Evolutionary conservation across 2,888 invertebrate genomes (phyloP), one percentile per base, ranked within the genome.

Genomic region (Sphaerophoria rueppellii): DNA sequence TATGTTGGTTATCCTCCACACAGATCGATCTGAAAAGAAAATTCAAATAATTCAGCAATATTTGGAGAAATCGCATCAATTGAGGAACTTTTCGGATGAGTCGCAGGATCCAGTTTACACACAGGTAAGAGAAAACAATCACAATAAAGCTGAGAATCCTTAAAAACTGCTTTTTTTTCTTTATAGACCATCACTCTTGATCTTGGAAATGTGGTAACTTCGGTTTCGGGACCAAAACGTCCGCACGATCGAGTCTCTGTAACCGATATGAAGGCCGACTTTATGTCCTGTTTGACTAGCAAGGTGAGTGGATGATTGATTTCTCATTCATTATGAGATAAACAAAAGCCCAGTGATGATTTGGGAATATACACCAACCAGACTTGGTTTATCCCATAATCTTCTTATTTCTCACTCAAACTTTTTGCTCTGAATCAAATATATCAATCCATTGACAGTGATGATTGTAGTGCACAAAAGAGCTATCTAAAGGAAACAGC

Each of bases 181-280:
- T 40, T 7, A 4, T 40, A 90, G 88, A 88, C 89, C 55, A 89
- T 91, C 37, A 35, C 96, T 55, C 91, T 99, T 87, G 98, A 99
- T 90, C 93, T 99, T 57, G 91, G 94, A 0, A 95, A 96, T 0
- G 98, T 99, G 0, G 98, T 97, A 65, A 97, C 99, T 2, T 98
- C 98, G 24, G 96, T 99, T 12, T 98, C 98, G 80, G 99, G 99
- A 0, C 99, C 99, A 0, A 99, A 99, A 91, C 93, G 99, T 69
- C 99, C 99, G 0, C 99, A 99, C 88, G 99, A 99, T 93, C 93
- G 98, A 32, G 98, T 99, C 4, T 94, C 98, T 0, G 97, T 99
- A 0, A 92, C 94, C 0, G 95, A 96, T 55, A 98, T 99, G 97
- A 97, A 98, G 91, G 92, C 93, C 11, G 99, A 99, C 91, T 99